Base-by-base conservation (phyloP, 1,140 invertebrate genomes). In the Microplitis mediator region DNA sequence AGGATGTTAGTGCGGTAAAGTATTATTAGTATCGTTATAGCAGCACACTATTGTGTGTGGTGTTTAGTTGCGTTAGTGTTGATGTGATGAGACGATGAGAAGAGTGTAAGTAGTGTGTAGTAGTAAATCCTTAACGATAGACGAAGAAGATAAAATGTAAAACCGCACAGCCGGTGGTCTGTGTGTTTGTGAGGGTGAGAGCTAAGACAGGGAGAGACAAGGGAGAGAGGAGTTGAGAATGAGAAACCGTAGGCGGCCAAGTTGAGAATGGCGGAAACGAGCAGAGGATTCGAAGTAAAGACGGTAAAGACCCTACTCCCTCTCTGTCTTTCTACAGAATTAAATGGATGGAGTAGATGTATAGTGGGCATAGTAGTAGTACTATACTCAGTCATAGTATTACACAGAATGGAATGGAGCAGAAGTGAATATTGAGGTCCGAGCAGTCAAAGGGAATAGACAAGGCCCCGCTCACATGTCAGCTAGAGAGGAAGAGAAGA, bases 81-180 rank as follows among this genome's bases (percentile, higher is more conserved):
- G 16, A 58, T 31, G 23, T 23, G 23, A 23, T 23, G 23, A 58
- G 56, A 58, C 23, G 56, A 58, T 23, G 16, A 8, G 16, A 31
- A 16, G 9, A 31, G 6, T 58, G 9, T n/a, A 31, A 58, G 9
- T 58, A 9, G 56, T 58, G 16, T 58, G 56, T 58, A 50, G 16
- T 13, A n/a, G 32, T 35, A 35, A 36, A 35, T 62, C 31, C 32
- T 62, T 35, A 62, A 62, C 62, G 62, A 64, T 64, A 64, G n/a
- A 36, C 23, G 34, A 16, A 13, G 14, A 64, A 64, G 62, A 64
- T 64, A 64, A 64, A 50, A 64, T 36, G 62, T 64, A 39, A 64
- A 64, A 64, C 39, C 36, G 14, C 62, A 64, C 62, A 64, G 62
- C 62, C 62, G 62, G 62, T 50, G 62, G 62, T 64, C 62, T 64